Evolutionary conservation across 2,797 vertebrate genomes (phyloP).

Genomic region (Anniella stebbinsi): DNA sequence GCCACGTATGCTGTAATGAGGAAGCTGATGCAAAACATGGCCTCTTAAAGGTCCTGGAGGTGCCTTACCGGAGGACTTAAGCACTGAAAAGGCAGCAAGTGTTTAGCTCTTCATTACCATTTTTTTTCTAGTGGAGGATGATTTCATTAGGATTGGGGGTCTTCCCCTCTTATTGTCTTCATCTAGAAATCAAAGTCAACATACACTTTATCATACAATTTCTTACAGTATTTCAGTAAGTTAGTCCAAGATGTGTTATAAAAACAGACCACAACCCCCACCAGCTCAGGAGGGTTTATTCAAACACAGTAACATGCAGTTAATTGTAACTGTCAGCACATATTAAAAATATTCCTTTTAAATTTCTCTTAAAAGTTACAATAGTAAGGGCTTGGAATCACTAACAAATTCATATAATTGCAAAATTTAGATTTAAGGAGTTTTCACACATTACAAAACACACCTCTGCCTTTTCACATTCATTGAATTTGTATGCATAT

Average conservation of each 20-base stretch:
- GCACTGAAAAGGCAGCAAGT: neutral
- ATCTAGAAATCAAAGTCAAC: constrained; percentile 61
- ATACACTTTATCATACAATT: neutral
- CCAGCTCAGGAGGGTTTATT: neutral
- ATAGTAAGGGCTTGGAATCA: neutral
- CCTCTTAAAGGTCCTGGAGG: neutral
- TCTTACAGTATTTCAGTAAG: neutral
- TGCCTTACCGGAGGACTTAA: neutral
- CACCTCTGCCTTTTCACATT: neutral
- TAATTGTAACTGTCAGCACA: neutral
- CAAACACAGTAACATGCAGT: neutral
- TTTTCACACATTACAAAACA: neutral
- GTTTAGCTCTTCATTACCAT: constrained; percentile 64
- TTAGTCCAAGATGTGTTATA: neutral
- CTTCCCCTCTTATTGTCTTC: constrained; percentile 55
- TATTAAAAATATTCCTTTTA: neutral
- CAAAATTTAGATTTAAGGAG: neutral
- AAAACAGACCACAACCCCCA: constrained; percentile 3
- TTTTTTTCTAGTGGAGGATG: constrained; percentile 41
- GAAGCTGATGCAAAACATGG: neutral
- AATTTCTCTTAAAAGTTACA: neutral
- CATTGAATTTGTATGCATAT: neutral
- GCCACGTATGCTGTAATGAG: neutral
- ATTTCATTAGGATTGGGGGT: neutral
- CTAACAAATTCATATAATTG: too few relatives aligned